Base-by-base conservation (phyloP, 2,888 invertebrate species). In the Gastracanthus pulcherrimus region DNA sequence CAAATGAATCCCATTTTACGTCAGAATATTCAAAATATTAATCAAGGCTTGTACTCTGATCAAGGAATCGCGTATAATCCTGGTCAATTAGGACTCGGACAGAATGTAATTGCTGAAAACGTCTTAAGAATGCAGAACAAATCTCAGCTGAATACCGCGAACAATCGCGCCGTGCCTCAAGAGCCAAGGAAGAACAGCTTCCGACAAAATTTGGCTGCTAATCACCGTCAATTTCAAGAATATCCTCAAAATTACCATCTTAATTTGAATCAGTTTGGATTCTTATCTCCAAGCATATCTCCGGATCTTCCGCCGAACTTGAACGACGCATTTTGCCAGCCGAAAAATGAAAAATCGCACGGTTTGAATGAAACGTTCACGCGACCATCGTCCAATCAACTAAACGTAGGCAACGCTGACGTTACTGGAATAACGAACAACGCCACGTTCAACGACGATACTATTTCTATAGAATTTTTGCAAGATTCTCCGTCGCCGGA, bases 361-460 rank as follows among this genome's bases (percentile, higher is more conserved):
- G 88, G 87, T 84, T 85, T 91, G 19, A 90, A 90, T 62, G 91
- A 90, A 70, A 88, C 88, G 0, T 91, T 86, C 45, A 88, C 81
- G 60, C 87, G 85, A 29, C 84, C 85, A 5, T 31, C 64, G 11
- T 64, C 81, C 3, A 87, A 87, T 83, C 85, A 84, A 13, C 72
- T 82, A 2, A 80, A 85, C 62, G 51, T 87, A 9, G 84, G 84
- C 3, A 88, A 86, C 60, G 83, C 87, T 36, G 89, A 91, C 51
- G 81, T 86, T 23, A 90, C 91, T 16, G 85, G 88, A 3, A 74
- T 91, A 58, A 91, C 91, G 13, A 91, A 90, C 70, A 91, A 91
- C 45, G 91, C 91, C 13, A 91, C 91, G 0, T 91, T 88, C 77
- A 91, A 91, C 66, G 91, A 91, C 38, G 91, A 91, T 36, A 89